A percentile compares a stretch with the other conserved stretches of the same genome.
These are phyloP conservation scores for Sebastolobus altivelis DNA, from an alignment of 2,797 vertebrate genomes.

Conservation along the genomic window DNA sequence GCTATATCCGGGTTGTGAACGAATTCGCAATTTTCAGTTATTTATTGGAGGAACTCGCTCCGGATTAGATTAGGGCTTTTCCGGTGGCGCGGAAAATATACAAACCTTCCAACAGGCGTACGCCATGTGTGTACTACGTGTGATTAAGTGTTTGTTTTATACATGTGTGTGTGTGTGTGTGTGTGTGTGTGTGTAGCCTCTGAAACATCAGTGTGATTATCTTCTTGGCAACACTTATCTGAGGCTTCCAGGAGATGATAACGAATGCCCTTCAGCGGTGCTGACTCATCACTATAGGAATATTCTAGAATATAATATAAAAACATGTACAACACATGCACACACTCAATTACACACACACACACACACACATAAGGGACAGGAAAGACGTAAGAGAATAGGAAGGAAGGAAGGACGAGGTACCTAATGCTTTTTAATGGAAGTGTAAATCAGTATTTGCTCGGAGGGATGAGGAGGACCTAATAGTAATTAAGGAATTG, in stretches of 20 bases:
- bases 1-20: conserved; percentile 4
- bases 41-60: conserved; percentile 31
- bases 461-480: conserved; percentile 54
- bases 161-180: conserved; percentile 16
- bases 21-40: conserved; percentile 35
- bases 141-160: conserved; percentile 26
- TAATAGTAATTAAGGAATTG: conserved; percentile 70
- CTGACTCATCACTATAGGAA: conserved; percentile 55
- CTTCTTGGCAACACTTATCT: conserved; percentile 55
- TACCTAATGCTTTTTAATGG: conserved; percentile 55
- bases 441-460: conserved; percentile 67
- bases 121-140: background rate
- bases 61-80: conserved; percentile 33
- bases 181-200: conserved; percentile 5
- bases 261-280: conserved; percentile 58
- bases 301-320: conserved; percentile 39
- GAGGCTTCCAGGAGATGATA: conserved; percentile 53
- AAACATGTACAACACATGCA: conserved; percentile 20
- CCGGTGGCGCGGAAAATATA: conserved; percentile 14
- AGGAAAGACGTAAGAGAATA: conserved; percentile 30
- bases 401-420: conserved; percentile 34
- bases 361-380: background rate
- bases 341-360: conserved; percentile 13
- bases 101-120: conserved; percentile 21
- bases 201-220: conserved; percentile 44